Evolutionary conservation across 2,888 invertebrate genomes (phyloP).

Genomic region (Tigriopus californicus): DNA sequence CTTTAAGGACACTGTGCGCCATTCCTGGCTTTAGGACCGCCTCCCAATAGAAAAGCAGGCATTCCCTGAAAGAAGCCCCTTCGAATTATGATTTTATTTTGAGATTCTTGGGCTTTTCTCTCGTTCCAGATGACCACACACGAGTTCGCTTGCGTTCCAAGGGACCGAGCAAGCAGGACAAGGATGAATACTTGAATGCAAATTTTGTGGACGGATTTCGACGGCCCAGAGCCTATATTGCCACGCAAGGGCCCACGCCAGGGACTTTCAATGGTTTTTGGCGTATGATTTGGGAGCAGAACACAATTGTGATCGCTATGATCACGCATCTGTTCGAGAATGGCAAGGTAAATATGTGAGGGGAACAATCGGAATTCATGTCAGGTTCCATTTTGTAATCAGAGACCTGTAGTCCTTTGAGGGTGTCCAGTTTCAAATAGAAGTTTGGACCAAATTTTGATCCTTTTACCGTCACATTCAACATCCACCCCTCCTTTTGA

Average conservation of each 20-base stretch:
- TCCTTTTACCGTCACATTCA: too few species aligned
- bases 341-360: constrained; percentile 46
- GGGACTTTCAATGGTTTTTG: constrained; percentile 86
- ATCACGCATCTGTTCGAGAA: constrained; percentile 88
- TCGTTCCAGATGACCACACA: constrained; percentile 61
- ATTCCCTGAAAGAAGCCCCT: too few species aligned
- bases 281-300: constrained; percentile 95
- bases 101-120: neutral
- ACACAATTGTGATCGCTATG: constrained; percentile 84
- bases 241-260: constrained; percentile 84
- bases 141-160: constrained; percentile 62
- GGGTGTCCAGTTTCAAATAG: too few species aligned
- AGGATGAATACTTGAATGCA: constrained; percentile 81
- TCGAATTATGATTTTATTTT: neutral
- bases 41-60: too few species aligned
- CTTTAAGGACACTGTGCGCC: too few species aligned
- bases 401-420: too few species aligned
- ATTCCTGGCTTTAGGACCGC: too few species aligned
- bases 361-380: neutral
- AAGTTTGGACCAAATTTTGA: too few species aligned
- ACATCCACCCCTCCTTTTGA: too few species aligned
- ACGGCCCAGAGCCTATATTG: constrained; percentile 68
- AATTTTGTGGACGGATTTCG: constrained; percentile 84
- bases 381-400: too few species aligned
- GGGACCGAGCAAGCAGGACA: constrained; percentile 36